Conservation (phyloP, 2,113 vertebrate species). For the Brachyhypopomus occidentalis region DNA sequence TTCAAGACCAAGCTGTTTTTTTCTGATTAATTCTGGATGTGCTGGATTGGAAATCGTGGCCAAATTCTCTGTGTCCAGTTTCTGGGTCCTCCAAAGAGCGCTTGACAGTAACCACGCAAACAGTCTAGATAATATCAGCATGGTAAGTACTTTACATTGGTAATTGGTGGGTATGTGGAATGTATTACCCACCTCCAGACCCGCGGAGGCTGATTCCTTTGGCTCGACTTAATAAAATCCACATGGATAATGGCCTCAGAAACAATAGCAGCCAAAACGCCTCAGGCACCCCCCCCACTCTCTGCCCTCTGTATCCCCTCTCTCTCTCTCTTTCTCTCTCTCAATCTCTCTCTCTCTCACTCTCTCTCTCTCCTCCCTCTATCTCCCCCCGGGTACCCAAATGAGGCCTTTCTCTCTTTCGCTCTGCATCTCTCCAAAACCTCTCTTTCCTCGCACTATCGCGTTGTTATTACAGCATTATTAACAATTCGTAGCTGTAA, state of each 20-base stretch:
- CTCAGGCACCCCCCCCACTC: neutral
- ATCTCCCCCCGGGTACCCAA: slow-evolving; percentile 3
- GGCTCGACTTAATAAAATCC: slow-evolving; percentile 49
- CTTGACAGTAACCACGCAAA: slow-evolving; percentile 47
- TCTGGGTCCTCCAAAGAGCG: slow-evolving; percentile 21
- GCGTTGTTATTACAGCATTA: slow-evolving; percentile 22
- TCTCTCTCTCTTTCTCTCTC: neutral
- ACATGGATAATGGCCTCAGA: slow-evolving; percentile 52
- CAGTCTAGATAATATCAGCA: slow-evolving; percentile 47
- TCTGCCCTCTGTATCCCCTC: neutral
- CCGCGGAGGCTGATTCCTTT: slow-evolving; percentile 31
- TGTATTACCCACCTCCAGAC: slow-evolving; percentile 17
- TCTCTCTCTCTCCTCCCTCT: slow-evolving; percentile 4
- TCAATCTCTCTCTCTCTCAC: neutral
- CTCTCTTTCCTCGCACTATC: slow-evolving; percentile 3
- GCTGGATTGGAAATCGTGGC: neutral
- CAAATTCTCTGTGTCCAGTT: slow-evolving; percentile 16
- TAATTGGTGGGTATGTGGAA: slow-evolving; percentile 36
- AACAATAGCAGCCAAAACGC: slow-evolving; percentile 49
- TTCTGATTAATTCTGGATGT: neutral
- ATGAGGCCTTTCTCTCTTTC: slow-evolving; percentile 16
- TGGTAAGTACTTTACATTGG: slow-evolving; percentile 42
- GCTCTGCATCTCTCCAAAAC: slow-evolving; percentile 10
- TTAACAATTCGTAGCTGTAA: neutral
- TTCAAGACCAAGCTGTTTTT: neutral